Percentiles rank a stretch among this genome's conserved stretches.
These are phyloP conservation scores for Sphaeramia orbicularis DNA, from an alignment of 2,797 vertebrate genomes.

Conservation along the genomic window DNA sequence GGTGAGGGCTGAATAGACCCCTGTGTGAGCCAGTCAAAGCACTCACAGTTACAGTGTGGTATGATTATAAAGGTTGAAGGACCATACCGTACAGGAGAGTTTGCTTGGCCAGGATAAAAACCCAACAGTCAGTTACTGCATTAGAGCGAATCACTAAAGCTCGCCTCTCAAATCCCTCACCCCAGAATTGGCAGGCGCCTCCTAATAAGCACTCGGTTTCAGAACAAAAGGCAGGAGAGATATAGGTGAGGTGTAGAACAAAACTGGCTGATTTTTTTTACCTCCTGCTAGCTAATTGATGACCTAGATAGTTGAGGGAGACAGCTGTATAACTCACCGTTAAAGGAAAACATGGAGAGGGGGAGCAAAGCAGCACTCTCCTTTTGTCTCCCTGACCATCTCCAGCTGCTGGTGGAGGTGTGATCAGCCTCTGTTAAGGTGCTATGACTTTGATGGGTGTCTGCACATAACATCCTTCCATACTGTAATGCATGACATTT, in stretches of 20 bases:
- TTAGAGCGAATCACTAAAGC: conserved; percentile 62
- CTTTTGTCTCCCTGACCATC: conserved; percentile 54
- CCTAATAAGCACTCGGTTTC: conserved; percentile 69
- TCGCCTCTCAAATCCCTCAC: conserved; percentile 63
- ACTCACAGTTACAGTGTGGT: not conserved
- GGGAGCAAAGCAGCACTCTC: conserved; percentile 30
- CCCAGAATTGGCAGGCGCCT: conserved; percentile 63
- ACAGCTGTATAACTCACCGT: conserved; percentile 76
- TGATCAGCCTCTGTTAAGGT: conserved; percentile 21
- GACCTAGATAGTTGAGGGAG: conserved; percentile 71
- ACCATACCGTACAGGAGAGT: conserved; percentile 33
- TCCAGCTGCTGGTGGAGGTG: conserved; percentile 40
- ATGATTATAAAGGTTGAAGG: conserved; percentile 47
- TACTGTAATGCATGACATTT: conserved; percentile 37
- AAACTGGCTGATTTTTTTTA: conserved; percentile 51
- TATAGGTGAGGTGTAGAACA: conserved; percentile 71
- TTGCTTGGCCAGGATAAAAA: conserved; percentile 39
- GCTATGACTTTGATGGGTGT: conserved; percentile 39
- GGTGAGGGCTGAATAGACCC: conserved; percentile 4
- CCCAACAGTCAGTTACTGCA: conserved; percentile 50
- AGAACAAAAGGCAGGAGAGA: conserved; percentile 69
- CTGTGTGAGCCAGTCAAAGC: conserved; percentile 19
- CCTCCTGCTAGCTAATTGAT: conserved; percentile 79
- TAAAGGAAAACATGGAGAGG: conserved; percentile 57
- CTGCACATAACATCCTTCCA: conserved; percentile 16